A percentile compares a stretch with the other conserved stretches of the same genome.
phyloP scores from a whole-genome alignment of 1,140 invertebrate genomes.

The Trichogramma pretiosum region DNA sequence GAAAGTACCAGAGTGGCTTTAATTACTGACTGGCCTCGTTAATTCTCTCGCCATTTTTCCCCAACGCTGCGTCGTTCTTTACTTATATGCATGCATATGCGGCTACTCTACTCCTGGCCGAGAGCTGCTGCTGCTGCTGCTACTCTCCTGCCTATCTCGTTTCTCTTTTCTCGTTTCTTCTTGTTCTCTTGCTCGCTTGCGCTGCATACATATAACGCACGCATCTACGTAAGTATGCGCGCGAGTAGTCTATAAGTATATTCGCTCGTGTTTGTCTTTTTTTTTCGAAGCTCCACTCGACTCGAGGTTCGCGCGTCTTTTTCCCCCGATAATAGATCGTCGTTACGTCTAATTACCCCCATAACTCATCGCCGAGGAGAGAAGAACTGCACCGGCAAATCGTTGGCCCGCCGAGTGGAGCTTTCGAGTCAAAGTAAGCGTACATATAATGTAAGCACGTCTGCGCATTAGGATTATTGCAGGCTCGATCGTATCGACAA shows the following conservation, averaged over 20 bases:
- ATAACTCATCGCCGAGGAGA: constrained; percentile 17
- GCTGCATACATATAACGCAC: no score
- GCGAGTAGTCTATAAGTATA: no score
- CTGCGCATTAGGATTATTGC: constrained; percentile 4
- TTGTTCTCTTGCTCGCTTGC: not conserved
- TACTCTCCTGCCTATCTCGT: not conserved
- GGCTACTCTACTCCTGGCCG: not conserved
- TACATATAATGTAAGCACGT: not conserved
- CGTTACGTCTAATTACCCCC: constrained; percentile 14
- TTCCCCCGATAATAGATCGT: constrained; percentile 17
- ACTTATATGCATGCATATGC: constrained; percentile 4
- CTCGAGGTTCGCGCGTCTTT: not conserved
- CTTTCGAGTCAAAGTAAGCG: no score
- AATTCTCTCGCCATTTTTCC: constrained; percentile 11
- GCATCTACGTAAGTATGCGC: no score
- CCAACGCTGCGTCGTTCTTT: no score
- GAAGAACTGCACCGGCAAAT: no score
- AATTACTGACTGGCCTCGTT: constrained; percentile 20
- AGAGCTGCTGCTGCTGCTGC: not conserved
- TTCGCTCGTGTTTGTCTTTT: not conserved
- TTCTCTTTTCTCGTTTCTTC: not conserved
- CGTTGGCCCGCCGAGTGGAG: no score
- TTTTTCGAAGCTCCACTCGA: constrained; percentile 1
- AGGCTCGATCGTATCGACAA: constrained; percentile 12
- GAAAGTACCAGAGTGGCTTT: constrained; percentile 15